A percentile compares a stretch with the other conserved stretches of the same genome.
Conservation (phyloP, 2,113 vertebrate species). For the Phycodurus eques region DNA sequence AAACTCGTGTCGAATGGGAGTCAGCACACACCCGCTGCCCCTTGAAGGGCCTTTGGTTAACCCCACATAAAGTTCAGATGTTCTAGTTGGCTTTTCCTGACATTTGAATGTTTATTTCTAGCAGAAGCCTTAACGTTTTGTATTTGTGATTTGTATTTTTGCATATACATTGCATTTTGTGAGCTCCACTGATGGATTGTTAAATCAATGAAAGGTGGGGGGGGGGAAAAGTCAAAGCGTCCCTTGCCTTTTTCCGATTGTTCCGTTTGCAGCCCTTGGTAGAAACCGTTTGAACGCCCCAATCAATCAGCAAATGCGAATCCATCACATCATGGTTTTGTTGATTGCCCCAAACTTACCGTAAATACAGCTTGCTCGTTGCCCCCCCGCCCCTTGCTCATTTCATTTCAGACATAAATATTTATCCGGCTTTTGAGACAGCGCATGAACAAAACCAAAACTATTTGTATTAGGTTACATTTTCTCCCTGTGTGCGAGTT, state of each 20-base stretch:
- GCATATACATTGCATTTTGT: not conserved
- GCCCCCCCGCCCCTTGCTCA: not conserved
- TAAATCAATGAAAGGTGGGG: not conserved
- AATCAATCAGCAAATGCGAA: constrained; percentile 9
- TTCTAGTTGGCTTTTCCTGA: not conserved
- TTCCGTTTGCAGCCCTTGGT: not conserved
- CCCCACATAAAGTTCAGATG: not conserved
- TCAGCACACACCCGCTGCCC: not conserved
- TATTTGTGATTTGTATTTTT: not conserved
- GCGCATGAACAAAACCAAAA: constrained; percentile 10
- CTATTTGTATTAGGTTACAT: constrained; percentile 10
- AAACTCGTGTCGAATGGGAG: not conserved
- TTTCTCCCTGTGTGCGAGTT: not conserved
- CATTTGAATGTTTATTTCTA: not conserved
- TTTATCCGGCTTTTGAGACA: constrained; percentile 5
- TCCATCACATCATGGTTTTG: constrained; percentile 1
- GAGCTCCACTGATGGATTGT: not conserved
- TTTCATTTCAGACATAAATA: constrained; percentile 15
- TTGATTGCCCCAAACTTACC: not conserved
- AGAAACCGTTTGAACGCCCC: not conserved
- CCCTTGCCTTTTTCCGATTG: not conserved
- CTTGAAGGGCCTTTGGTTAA: not conserved
- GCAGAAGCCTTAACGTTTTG: too few relatives aligned
- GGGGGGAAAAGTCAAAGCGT: not conserved
- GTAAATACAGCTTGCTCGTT: not conserved